Evolutionary conservation across 1,140 invertebrate genomes (phyloP), one percentile per base, ranked within the genome.

Genomic region (Heliconius himera): DNA sequence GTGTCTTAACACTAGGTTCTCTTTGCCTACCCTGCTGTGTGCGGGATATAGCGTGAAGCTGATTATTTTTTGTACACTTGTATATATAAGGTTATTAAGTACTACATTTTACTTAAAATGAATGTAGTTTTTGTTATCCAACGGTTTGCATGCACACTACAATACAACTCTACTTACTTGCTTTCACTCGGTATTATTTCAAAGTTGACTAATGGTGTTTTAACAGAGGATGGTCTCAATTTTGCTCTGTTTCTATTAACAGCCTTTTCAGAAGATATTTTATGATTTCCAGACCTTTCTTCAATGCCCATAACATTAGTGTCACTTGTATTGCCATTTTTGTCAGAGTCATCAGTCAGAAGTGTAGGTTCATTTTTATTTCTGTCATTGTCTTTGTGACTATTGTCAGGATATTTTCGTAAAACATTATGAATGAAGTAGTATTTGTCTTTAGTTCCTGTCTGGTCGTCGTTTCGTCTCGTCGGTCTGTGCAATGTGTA

Each of bases 401-500:
- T 36, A 49, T 78, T 72, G 33, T 93, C 89, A 4, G 92, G 89
- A 85, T 95, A 96, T 88, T 94, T 95, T 66, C 94, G 92, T 79
- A 96, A 85, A 77, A 95, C 93, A 80, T 95, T 96, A 73, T 89
- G 93, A n/a, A 95, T 91, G 60, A 95, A 96, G 84, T 95, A 96
- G 85, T 95, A 95, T 84, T 95, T 95, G 70, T 82, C 85, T 73
- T 88, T 89, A 18, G 74, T 81, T 51, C 87, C 84, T 46, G 54
- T 77, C 18, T 86, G 83, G 60, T 92, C 90, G 66, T 93, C 92
- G 73, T 93, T 85, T 38, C 88, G 88, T 92, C 91, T 84, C 3
- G 90, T 94, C 73, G 91, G 90, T 90, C 92, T 86, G 51, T 87
- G 83, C 75, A 85, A 85, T 74, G 89, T 91, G 78, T 92, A 94